These are phyloP conservation scores for Heterodera schachtii DNA, from an alignment of 1,140 invertebrate genomes.

Conservation along the genomic window DNA sequence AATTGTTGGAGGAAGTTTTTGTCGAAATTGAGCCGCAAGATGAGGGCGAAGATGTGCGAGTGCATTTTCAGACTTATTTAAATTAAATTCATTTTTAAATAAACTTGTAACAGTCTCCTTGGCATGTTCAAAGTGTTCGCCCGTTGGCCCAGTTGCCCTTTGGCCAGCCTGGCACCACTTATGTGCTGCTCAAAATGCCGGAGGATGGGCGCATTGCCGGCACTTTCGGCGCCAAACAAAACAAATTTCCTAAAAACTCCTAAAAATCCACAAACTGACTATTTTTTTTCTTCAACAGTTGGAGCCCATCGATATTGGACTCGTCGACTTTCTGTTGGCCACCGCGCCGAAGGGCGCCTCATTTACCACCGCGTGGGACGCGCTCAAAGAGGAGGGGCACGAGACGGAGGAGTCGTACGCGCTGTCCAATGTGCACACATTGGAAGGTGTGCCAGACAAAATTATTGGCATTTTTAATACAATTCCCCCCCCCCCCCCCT, in stretches of 20 bases:
- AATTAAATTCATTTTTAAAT: no score
- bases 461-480: no score
- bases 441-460: constrained; percentile 71
- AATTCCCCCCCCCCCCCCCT: not conserved
- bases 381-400: constrained; percentile 76
- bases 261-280: no score
- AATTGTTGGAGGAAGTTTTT: constrained; percentile 86
- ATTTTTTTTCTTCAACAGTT: constrained; percentile 70
- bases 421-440: constrained; percentile 77
- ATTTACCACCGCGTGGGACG: constrained; percentile 73
- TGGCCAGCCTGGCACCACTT: constrained; percentile 83
- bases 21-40: constrained; percentile 80
- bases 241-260: constrained; percentile 67
- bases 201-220: constrained; percentile 72
- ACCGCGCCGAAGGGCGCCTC: constrained; percentile 74
- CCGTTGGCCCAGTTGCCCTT: constrained; percentile 80
- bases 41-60: constrained; percentile 37
- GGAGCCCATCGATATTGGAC: constrained; percentile 87
- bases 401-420: constrained; percentile 88
- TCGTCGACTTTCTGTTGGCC: constrained; percentile 87
- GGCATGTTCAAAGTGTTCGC: constrained; percentile 76
- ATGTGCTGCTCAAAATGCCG: constrained; percentile 82
- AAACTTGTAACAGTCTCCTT: no score
- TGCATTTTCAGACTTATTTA: not conserved
- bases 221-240: constrained; percentile 84